phyloP scores from a whole-genome alignment of 2,113 vertebrate species.

The Albula goreensis region DNA sequence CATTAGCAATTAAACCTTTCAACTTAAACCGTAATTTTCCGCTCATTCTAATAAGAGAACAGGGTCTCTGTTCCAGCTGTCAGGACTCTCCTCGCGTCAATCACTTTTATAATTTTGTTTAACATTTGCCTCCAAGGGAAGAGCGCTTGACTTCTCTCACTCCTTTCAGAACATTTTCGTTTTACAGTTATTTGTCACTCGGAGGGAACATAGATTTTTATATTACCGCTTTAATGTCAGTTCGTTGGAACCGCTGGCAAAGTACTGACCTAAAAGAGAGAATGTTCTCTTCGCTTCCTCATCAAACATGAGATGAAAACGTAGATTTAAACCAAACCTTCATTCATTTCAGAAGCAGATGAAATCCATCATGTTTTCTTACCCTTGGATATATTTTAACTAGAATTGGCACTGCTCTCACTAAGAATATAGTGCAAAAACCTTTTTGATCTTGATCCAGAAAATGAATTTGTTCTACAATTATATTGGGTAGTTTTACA shows the following conservation, averaged over 20 bases:
- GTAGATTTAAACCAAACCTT: background rate
- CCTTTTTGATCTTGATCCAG: too few species aligned
- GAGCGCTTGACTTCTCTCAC: background rate
- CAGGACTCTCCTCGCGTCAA: background rate
- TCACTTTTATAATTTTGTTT: slow-evolving; percentile 4
- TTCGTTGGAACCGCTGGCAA: background rate
- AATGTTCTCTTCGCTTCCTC: background rate
- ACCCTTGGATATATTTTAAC: too few species aligned
- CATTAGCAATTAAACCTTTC: background rate
- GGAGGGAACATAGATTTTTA: background rate
- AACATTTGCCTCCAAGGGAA: background rate
- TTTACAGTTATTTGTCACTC: background rate
- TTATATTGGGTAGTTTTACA: too few species aligned
- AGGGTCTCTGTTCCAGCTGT: background rate
- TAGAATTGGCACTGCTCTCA: too few species aligned
- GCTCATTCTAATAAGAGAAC: background rate
- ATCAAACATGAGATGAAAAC: background rate
- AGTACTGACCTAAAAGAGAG: background rate
- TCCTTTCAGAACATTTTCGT: background rate
- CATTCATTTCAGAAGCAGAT: too few species aligned
- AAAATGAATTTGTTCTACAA: too few species aligned
- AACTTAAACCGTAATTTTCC: background rate
- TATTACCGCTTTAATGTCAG: background rate
- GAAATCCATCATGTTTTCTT: too few species aligned
- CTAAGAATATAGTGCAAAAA: too few species aligned